Percentiles rank a stretch among this genome's conserved stretches.
phyloP scores from a whole-genome alignment of 30 jellyfish, hydroid and myxozoan species.

The Aurelia aurita region DNA sequence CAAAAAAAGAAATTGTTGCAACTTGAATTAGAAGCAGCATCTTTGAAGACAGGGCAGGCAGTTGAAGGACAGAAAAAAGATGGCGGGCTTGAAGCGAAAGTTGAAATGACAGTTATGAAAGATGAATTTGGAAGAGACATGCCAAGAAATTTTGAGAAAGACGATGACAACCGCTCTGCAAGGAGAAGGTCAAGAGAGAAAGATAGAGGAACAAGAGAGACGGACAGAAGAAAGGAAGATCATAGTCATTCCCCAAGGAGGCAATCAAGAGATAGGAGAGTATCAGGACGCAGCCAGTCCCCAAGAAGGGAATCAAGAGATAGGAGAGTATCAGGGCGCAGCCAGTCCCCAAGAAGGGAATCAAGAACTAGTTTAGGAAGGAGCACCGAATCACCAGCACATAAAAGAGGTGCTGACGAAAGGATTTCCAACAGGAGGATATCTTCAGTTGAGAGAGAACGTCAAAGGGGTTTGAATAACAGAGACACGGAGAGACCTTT shows the following conservation, averaged over 20 bases:
- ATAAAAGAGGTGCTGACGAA: background rate
- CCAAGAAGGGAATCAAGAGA: background rate
- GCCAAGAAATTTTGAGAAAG: constrained; percentile 21
- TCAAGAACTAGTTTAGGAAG: no score
- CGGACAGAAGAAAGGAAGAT: no score
- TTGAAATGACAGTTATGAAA: background rate
- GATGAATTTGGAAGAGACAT: constrained; percentile 74
- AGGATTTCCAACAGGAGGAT: no score
- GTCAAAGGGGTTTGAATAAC: constrained; percentile 3
- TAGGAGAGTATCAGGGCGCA: background rate
- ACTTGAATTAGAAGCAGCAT: constrained; percentile 78
- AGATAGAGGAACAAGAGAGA: no score
- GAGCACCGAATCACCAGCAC: background rate
- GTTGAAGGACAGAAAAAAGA: constrained; percentile 11
- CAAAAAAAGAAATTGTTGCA: constrained; percentile 72
- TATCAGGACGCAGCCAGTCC: no score
- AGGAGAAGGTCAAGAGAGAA: background rate
- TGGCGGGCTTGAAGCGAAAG: background rate
- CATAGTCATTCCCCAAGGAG: background rate
- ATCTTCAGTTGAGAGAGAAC: background rate
- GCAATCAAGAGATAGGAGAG: background rate
- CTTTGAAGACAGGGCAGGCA: background rate
- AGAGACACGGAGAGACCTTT: background rate
- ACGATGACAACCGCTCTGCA: background rate
- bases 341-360: background rate